These are phyloP conservation scores for Phyllotreta cruciferae DNA, from an alignment of 2,888 invertebrate genomes.

Conservation along the genomic window DNA sequence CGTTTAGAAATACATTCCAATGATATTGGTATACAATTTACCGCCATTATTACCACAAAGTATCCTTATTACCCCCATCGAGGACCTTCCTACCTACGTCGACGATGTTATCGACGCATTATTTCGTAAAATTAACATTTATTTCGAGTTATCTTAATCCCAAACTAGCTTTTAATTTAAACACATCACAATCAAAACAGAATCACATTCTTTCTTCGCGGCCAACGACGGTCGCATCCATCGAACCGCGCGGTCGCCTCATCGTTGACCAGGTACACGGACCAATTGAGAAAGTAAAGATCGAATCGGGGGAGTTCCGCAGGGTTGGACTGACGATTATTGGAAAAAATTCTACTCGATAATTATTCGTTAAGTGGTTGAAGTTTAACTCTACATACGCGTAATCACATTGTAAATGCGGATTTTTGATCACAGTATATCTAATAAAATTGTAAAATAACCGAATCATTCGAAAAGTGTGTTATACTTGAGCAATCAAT, in stretches of 20 bases:
- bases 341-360: neutral
- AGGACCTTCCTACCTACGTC: conserved; percentile 26
- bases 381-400: no score
- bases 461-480: no score
- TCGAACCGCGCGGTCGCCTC: conserved; percentile 7
- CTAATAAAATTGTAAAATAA: no score
- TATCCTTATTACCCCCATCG: conserved; percentile 23
- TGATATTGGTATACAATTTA: conserved; percentile 14
- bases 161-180: conserved; percentile 33
- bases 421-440: no score
- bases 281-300: conserved; percentile 14
- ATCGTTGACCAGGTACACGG: conserved; percentile 22
- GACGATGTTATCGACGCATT: conserved; percentile 27
- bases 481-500: no score
- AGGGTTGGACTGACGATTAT: conserved; percentile 14
- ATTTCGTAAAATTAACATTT: conserved; percentile 31
- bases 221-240: conserved; percentile 9
- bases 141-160: conserved; percentile 30
- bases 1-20: conserved; percentile 13
- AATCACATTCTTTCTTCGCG: conserved; percentile 30
- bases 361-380: no score
- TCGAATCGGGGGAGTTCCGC: conserved; percentile 6
- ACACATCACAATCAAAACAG: conserved; percentile 31
- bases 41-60: conserved; percentile 18
- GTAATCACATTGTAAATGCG: no score